Conservation (phyloP, 1,140 invertebrate species). For the Drosophila parvula region DNA sequence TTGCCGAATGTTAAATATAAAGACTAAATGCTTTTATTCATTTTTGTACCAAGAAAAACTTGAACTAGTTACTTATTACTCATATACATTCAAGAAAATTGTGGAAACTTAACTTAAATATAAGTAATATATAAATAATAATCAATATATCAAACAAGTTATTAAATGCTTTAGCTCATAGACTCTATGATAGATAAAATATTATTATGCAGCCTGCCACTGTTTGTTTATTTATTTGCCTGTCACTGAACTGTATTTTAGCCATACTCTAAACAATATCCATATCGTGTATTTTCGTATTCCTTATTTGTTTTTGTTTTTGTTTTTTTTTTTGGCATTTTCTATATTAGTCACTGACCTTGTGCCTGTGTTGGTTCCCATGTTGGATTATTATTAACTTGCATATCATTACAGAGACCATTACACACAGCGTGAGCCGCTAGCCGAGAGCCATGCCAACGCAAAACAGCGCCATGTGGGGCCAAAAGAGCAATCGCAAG, state of each 20-base stretch:
- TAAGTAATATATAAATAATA: neutral
- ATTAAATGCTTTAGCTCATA: neutral
- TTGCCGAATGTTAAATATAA: too few relatives aligned
- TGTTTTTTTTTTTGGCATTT: neutral
- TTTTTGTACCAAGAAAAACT: neutral
- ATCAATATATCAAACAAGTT: neutral
- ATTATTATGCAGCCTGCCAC: neutral
- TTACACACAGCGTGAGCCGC: conserved; percentile 17
- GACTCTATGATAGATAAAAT: conserved; percentile 2
- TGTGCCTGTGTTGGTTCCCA: neutral
- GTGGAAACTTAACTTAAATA: neutral
- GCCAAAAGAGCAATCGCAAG: conserved; percentile 62
- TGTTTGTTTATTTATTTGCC: conserved; percentile 10
- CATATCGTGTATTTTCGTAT: neutral
- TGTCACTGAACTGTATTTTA: neutral
- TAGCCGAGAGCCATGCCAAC: conserved; percentile 58
- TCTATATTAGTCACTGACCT: conserved; percentile 2
- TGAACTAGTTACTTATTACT: too few relatives aligned
- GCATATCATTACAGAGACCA: conserved; percentile 46
- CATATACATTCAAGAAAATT: neutral
- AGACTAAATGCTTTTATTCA: neutral
- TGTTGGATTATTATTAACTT: conserved; percentile 26
- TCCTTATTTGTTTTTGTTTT: too few relatives aligned
- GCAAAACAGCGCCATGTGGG: conserved; percentile 63
- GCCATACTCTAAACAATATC: conserved; percentile 5